A percentile compares a stretch with the other conserved stretches of the same genome.
These are phyloP conservation scores for Ctenopoma kingsleyae DNA, from an alignment of 2,797 vertebrate species.

Conservation along the genomic window DNA sequence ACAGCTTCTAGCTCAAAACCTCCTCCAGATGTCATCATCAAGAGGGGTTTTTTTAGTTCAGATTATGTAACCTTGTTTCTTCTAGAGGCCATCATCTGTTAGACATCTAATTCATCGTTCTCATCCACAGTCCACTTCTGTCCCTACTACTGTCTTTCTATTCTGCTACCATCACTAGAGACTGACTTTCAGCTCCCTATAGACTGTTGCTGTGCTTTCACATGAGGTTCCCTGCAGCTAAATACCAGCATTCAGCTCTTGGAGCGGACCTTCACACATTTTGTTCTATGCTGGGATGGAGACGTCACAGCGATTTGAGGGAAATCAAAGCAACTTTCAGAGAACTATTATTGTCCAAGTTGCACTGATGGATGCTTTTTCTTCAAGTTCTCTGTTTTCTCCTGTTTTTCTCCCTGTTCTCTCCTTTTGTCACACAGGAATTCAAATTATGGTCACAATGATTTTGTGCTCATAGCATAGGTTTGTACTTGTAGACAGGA, in stretches of 20 bases:
- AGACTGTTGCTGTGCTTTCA: background rate
- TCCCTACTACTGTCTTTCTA: background rate
- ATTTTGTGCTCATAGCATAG: too few species aligned
- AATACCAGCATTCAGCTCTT: background rate
- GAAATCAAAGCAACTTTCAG: background rate
- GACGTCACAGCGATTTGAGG: background rate
- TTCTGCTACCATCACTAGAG: background rate
- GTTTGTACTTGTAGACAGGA: too few species aligned
- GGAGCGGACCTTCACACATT: constrained; percentile 17
- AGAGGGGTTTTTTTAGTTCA: too few species aligned
- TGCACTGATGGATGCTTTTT: background rate
- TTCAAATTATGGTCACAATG: too few species aligned
- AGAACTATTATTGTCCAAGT: constrained; percentile 11
- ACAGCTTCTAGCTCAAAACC: too few species aligned
- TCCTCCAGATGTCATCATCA: too few species aligned
- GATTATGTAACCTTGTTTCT: too few species aligned
- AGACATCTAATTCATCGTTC: too few species aligned
- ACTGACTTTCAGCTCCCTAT: constrained; percentile 16
- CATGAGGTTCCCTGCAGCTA: constrained; percentile 25
- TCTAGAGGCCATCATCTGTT: too few species aligned
- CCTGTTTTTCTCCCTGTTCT: too few species aligned
- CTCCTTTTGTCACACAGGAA: too few species aligned
- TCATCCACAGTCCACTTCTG: too few species aligned
- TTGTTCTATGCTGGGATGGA: constrained; percentile 6
- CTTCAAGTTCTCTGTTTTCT: background rate